Base-by-base conservation (phyloP, 2,797 vertebrate species). In the Chanos chanos region DNA sequence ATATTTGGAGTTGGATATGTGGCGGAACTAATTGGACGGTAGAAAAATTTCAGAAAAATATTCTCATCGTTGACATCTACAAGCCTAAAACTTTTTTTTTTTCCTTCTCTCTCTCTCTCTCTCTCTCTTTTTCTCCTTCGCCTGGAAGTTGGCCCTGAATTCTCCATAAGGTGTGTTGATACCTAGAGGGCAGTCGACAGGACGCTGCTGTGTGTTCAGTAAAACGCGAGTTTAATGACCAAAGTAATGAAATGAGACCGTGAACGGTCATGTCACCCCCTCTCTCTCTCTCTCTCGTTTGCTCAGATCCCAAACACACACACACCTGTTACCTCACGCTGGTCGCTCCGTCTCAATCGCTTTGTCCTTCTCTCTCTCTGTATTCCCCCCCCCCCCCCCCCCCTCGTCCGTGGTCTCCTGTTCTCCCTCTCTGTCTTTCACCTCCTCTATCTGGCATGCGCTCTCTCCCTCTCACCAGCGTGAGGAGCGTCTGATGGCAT, bases 21-120 rank as follows among this genome's bases (percentile, higher is more conserved):
- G 13, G 34, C 5, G 41, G 50, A 60, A 60, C 22, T 55, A 60
- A 70, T 64, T 49, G 49, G 61, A 47, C 24, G 28, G 39, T 21
- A 22, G 18, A 24, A n/a, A n/a, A 25, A 28, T 58, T 40, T 48
- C 36, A 36, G 22, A 54, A 33, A 27, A 12, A 25, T 40, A 40
- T 24, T 12, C 10, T 37, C 13, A 15, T n/a, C 48, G 43, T 19
- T 40, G n/a, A n/a, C 28, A 36, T 45, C 33, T 30, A 56, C 30
- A 44, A 58, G 13, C 21, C 40, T 27, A 44, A 19, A 9, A 8
- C 6, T 31, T 37, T 41, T 33, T 50, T 7, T 4, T 36, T 27
- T 16, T 15, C 22, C 34, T 4, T 51, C 31, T 44, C 9, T 24
- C 21, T 21, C 16, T 53, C 19, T 58, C 21, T 41, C n/a, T 30